Percentiles rank a stretch among this genome's conserved stretches.
phyloP scores from a whole-genome alignment of 2,888 invertebrate species.

The Nymphalis polychloros region DNA sequence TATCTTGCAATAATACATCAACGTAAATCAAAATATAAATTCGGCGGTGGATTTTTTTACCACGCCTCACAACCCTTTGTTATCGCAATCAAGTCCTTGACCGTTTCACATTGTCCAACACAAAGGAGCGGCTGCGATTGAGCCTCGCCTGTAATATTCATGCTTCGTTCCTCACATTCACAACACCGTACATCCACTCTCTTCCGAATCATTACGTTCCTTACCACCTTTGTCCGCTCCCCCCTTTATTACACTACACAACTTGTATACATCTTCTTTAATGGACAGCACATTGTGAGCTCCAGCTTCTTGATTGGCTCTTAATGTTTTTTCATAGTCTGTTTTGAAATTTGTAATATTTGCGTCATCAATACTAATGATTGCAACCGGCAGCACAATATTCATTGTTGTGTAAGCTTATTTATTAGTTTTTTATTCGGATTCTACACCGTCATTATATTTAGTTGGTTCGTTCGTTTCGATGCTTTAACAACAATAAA shows the following conservation, averaged over 20 bases:
- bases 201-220: slow-evolving; percentile 80
- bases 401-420: slow-evolving; percentile 71
- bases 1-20: slow-evolving; percentile 10
- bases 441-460: slow-evolving; percentile 77
- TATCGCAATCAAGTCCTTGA: slow-evolving; percentile 75
- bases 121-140: slow-evolving; percentile 76
- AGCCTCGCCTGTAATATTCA: slow-evolving; percentile 76
- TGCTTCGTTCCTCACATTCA: slow-evolving; percentile 75
- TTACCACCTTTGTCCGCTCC: slow-evolving; percentile 69
- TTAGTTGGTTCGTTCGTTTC: slow-evolving; percentile 71
- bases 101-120: slow-evolving; percentile 67
- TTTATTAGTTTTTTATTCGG: slow-evolving; percentile 55
- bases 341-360: slow-evolving; percentile 69
- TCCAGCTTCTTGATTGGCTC: slow-evolving; percentile 72
- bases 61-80: slow-evolving; percentile 63
- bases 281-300: slow-evolving; percentile 52
- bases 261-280: slow-evolving; percentile 66
- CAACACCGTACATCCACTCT: slow-evolving; percentile 67
- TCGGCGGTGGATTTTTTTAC: slow-evolving; percentile 36
- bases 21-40: slow-evolving; percentile 34
- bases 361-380: slow-evolving; percentile 81
- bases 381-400: slow-evolving; percentile 75
- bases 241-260: slow-evolving; percentile 66
- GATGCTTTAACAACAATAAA: slow-evolving; percentile 67
- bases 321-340: slow-evolving; percentile 66